Percentiles rank a stretch among this genome's conserved stretches.
phyloP scores from a whole-genome alignment of 2,888 invertebrate species.

The Microplitis deprimator region DNA sequence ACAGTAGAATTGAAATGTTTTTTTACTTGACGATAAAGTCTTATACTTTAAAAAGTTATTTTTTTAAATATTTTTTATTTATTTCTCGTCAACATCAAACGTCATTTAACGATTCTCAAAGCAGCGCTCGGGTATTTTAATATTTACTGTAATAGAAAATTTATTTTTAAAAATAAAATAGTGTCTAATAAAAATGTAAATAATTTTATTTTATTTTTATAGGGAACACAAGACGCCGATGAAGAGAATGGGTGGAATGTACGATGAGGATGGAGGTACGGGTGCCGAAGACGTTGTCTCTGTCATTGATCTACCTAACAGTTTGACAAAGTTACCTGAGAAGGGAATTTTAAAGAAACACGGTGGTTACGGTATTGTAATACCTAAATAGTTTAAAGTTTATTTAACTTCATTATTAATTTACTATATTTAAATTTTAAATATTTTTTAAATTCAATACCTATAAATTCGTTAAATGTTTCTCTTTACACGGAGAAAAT shows the following conservation, averaged over 20 bases:
- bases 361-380: conserved; percentile 82
- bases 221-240: conserved; percentile 89
- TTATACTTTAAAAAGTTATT: not conserved
- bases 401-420: conserved; percentile 5
- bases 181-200: conserved; percentile 25
- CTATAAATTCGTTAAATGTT: not conserved
- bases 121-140: not conserved
- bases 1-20: conserved; percentile 33
- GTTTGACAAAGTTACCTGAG: conserved; percentile 84
- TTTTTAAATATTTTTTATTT: conserved; percentile 5
- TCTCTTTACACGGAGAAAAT: not conserved
- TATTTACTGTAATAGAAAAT: not conserved
- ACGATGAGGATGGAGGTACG: conserved; percentile 74
- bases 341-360: conserved; percentile 94
- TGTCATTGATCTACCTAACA: conserved; percentile 86
- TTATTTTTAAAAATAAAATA: conserved; percentile 2
- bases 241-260: conserved; percentile 78
- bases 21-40: conserved; percentile 1
- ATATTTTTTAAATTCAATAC: not conserved
- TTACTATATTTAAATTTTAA: not conserved
- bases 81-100: not conserved
- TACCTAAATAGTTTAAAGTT: conserved; percentile 74
- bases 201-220: conserved; percentile 58
- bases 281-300: conserved; percentile 85
- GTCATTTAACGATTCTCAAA: not conserved